These are phyloP conservation scores for Coenonympha arcania DNA, from an alignment of 2,888 invertebrate genomes.

Conservation along the genomic window DNA sequence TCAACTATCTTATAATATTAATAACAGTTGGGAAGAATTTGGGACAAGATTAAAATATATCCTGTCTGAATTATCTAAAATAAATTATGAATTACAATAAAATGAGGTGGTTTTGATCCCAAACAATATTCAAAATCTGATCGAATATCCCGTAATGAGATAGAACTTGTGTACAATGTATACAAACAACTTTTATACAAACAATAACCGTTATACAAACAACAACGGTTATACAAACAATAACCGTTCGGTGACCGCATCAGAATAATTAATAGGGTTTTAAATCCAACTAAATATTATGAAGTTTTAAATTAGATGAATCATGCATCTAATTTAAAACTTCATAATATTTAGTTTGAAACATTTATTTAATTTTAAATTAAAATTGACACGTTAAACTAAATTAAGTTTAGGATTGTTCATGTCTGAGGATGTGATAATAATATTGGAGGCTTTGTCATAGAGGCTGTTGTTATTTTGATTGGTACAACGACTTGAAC, in stretches of 20 bases:
- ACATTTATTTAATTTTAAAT: neutral
- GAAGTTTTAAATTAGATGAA: no score
- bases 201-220: neutral
- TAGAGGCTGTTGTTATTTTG: neutral
- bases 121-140: neutral
- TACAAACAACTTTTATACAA: no score
- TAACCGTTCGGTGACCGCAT: neutral
- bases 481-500: neutral
- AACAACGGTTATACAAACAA: no score
- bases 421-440: no score
- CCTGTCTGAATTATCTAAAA: no score
- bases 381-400: neutral
- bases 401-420: no score
- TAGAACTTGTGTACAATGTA: neutral
- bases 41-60: no score
- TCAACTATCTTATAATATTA: no score
- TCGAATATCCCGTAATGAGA: neutral
- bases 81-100: no score
- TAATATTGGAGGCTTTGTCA: no score
- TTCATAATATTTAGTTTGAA: neutral
- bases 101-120: neutral
- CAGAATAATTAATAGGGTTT: neutral
- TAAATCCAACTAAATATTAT: no score
- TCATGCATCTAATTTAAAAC: neutral
- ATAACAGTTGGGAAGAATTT: no score